A percentile compares a stretch with the other conserved stretches of the same genome.
Evolutionary conservation across 2,888 invertebrate species (phyloP).

Genomic region (Pollenia amentaria): DNA sequence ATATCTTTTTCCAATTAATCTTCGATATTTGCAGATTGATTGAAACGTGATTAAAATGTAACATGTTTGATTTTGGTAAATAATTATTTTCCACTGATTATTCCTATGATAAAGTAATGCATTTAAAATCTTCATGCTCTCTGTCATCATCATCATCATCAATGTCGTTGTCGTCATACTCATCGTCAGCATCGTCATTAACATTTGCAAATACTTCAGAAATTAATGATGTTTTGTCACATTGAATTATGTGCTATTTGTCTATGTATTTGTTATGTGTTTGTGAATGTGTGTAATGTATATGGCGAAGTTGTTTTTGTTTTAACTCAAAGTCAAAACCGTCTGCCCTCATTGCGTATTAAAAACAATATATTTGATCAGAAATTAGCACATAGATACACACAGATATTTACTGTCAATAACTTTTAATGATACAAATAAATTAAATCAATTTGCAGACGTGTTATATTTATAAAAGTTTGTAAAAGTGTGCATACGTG

Average conservation of each 20-base stretch:
- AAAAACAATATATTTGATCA: neutral
- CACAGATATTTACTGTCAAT: neutral
- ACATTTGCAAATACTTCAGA: constrained; percentile 47
- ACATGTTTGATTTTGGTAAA: constrained; percentile 38
- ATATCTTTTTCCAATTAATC: constrained; percentile 27
- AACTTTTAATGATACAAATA: constrained; percentile 22
- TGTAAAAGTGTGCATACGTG: neutral
- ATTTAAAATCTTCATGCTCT: neutral
- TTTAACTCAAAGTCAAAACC: constrained; percentile 1
- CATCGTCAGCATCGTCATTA: neutral
- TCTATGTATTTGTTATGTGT: neutral
- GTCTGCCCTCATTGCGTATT: constrained; percentile 1
- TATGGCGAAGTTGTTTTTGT: constrained; percentile 4
- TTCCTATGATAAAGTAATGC: constrained; percentile 36
- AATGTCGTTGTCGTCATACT: neutral
- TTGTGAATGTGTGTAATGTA: neutral
- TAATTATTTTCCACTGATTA: constrained; percentile 47
- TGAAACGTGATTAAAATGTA: constrained; percentile 43
- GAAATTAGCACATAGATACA: neutral
- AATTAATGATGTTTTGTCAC: constrained; percentile 45
- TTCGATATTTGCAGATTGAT: constrained; percentile 42
- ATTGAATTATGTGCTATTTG: constrained; percentile 30
- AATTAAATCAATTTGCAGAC: neutral
- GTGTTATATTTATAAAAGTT: neutral
- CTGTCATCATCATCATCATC: constrained; percentile 23